These are phyloP conservation scores for Nycticorax nycticorax DNA, from an alignment of 2,113 vertebrate species.

Conservation along the genomic window DNA sequence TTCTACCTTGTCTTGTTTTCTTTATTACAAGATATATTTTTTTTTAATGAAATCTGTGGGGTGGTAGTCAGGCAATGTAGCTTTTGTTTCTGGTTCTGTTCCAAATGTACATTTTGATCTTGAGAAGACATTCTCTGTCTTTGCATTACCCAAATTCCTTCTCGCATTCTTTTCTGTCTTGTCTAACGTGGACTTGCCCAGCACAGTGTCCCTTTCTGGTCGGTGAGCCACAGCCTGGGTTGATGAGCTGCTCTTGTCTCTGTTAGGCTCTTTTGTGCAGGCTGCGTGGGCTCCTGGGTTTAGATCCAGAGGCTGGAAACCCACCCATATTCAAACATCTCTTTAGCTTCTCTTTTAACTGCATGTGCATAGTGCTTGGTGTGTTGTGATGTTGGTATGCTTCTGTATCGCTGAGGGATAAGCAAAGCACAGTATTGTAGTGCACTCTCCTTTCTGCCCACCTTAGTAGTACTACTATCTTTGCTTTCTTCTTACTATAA, in stretches of 20 bases:
- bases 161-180: not conserved
- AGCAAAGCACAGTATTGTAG: not conserved
- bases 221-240: not conserved
- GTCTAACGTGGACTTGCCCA: accelerated
- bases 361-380: not conserved
- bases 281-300: not conserved
- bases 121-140: not conserved
- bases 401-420: not conserved
- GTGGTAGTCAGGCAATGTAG: not conserved
- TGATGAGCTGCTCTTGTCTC: not conserved
- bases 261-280: not conserved
- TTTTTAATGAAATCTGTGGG: not conserved
- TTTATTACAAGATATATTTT: not conserved
- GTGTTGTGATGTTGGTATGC: accelerated
- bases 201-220: not conserved
- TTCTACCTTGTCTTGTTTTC: not conserved
- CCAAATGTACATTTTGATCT: not conserved
- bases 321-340: not conserved
- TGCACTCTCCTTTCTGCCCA: not conserved
- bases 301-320: not conserved
- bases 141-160: not conserved
- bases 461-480: not conserved
- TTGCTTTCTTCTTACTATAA: not conserved
- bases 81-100: not conserved
- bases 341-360: not conserved